These are phyloP conservation scores for Hybognathus amarus DNA, from an alignment of 2,797 vertebrate genomes.

Conservation along the genomic window DNA sequence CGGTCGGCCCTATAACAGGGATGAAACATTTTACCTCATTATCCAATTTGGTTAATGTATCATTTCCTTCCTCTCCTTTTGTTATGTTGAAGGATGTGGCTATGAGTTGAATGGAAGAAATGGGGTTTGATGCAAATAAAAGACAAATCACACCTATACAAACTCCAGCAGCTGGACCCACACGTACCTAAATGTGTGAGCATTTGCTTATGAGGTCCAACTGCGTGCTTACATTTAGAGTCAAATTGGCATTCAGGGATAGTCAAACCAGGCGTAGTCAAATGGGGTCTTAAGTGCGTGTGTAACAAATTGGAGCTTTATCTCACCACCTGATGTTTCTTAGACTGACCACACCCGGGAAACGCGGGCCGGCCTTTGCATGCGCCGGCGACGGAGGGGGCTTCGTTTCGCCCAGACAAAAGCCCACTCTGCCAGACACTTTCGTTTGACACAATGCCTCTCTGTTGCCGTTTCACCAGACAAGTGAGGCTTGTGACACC, in stretches of 20 bases:
- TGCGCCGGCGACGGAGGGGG: slow-evolving; percentile 64
- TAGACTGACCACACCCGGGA: slow-evolving; percentile 80
- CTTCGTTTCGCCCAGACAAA: slow-evolving; percentile 66
- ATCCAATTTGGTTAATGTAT: slow-evolving; percentile 63
- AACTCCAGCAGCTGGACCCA: slow-evolving; percentile 65
- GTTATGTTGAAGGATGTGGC: slow-evolving; percentile 54
- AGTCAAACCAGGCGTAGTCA: slow-evolving; percentile 67
- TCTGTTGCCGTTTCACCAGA: slow-evolving; percentile 33
- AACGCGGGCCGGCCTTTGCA: slow-evolving; percentile 79
- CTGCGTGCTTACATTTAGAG: slow-evolving; percentile 80
- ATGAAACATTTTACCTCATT: slow-evolving; percentile 58
- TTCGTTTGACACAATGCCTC: slow-evolving; percentile 13
- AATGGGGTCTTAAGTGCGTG: slow-evolving; percentile 71
- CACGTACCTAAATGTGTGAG: slow-evolving; percentile 57
- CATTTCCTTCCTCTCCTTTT: slow-evolving; percentile 60
- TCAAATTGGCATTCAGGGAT: slow-evolving; percentile 80
- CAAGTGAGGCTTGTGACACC: slow-evolving; percentile 15
- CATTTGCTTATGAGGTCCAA: slow-evolving; percentile 82
- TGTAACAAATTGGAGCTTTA: slow-evolving; percentile 79
- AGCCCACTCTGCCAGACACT: slow-evolving; percentile 24
- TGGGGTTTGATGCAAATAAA: slow-evolving; percentile 82
- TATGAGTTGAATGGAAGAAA: slow-evolving; percentile 70
- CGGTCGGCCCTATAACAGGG: slow-evolving; percentile 49
- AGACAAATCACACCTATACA: slow-evolving; percentile 72
- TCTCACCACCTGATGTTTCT: slow-evolving; percentile 75